These are phyloP conservation scores for Temnothorax unifasciatus DNA, from an alignment of 2,888 invertebrate genomes.

Conservation along the genomic window DNA sequence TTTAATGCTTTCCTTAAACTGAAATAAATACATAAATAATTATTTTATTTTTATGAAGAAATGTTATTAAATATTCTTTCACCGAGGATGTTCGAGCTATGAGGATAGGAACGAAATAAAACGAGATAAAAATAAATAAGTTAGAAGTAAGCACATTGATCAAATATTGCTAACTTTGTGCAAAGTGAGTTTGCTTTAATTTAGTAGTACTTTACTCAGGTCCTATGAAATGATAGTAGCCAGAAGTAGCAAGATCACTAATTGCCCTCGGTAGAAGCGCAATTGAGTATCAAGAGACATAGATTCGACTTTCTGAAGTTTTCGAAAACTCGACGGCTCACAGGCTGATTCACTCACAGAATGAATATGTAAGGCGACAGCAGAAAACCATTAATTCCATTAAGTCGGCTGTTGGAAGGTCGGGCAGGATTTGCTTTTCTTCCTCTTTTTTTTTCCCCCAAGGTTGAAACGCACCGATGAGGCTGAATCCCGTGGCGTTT, in stretches of 20 bases:
- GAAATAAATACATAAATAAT: constrained; percentile 20
- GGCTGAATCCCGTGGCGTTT: constrained; percentile 77
- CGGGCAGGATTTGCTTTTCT: constrained; percentile 27
- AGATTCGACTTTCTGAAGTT: constrained; percentile 47
- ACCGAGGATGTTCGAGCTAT: not conserved
- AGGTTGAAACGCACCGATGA: constrained; percentile 55
- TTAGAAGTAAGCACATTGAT: constrained; percentile 14
- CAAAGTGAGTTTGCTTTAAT: constrained; percentile 36
- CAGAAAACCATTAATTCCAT: constrained; percentile 44
- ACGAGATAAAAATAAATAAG: constrained; percentile 4
- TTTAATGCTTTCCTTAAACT: constrained; percentile 5
- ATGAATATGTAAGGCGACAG: constrained; percentile 56
- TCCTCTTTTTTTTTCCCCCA: not conserved
- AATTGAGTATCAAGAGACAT: constrained; percentile 48
- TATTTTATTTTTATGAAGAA: not conserved
- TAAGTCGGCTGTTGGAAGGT: constrained; percentile 35
- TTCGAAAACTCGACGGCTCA: constrained; percentile 42
- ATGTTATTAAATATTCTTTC: not conserved
- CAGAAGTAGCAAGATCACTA: constrained; percentile 34
- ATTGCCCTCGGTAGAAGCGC: constrained; percentile 36
- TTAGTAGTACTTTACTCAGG: constrained; percentile 21
- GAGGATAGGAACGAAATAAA: not conserved
- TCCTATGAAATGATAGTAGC: constrained; percentile 27
- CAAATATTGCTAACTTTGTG: constrained; percentile 35
- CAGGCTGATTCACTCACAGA: constrained; percentile 26